Conservation (phyloP, 2,888 invertebrate species). For the Diplolepis rosae region DNA sequence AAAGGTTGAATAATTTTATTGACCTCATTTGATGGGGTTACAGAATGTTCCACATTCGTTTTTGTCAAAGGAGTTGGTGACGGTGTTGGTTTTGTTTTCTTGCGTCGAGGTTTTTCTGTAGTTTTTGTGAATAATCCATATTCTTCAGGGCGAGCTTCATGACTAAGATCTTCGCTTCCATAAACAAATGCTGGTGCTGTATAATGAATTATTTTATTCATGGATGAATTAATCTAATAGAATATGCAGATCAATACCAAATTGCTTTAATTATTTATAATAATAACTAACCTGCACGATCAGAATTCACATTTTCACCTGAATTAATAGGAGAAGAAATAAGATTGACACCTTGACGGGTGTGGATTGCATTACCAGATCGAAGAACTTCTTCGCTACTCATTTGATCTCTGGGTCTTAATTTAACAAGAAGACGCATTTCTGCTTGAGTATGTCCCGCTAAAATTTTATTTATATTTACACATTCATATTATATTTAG, state of each 20-base stretch:
- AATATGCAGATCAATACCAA: not conserved
- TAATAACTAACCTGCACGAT: constrained; percentile 45
- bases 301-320: constrained; percentile 64
- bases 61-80: constrained; percentile 63
- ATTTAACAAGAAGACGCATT: constrained; percentile 86
- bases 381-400: constrained; percentile 84
- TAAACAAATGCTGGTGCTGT: constrained; percentile 57
- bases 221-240: not conserved
- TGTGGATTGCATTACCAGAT: constrained; percentile 69
- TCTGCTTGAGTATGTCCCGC: constrained; percentile 88
- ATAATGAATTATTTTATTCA: not conserved
- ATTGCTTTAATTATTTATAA: not conserved
- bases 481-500: constrained; percentile 10
- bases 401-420: constrained; percentile 85
- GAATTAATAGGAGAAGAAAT: constrained; percentile 75
- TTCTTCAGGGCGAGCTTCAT: constrained; percentile 62
- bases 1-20: not conserved
- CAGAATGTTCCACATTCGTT: constrained; percentile 64
- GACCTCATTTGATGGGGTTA: constrained; percentile 70
- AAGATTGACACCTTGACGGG: constrained; percentile 69
- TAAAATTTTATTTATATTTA: constrained; percentile 48
- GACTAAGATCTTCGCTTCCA: constrained; percentile 52
- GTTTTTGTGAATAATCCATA: constrained; percentile 58
- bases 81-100: constrained; percentile 56
- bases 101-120: constrained; percentile 62